Evolutionary conservation across 2,797 vertebrate species (phyloP), one percentile per base, ranked within the genome.

Genomic region (Spea hammondii): DNA sequence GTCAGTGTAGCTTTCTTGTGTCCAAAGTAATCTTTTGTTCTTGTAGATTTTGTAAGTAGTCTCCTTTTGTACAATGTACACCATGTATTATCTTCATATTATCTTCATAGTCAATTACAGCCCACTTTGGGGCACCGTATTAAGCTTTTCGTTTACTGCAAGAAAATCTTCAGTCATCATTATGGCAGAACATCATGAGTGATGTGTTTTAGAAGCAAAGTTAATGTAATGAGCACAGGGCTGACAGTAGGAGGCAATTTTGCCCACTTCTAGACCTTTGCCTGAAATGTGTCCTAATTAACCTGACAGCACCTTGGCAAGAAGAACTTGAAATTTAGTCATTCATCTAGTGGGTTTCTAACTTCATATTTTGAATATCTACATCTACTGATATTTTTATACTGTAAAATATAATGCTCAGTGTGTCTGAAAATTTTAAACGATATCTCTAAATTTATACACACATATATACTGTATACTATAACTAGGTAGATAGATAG

Each of bases 221-320:
- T 7, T 46, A 67, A 72, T 77, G 79, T 77, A 81, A 77, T 81
- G 79, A 81, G 79, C 62, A 68, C 64, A 72, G 79, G 71, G 62
- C 79, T 81, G 69, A 67, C n/a, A 48, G 69, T 68, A 72, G 48
- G 79, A 55, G 76, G 79, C 69, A 77, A 81, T 77, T 81, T 70
- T 72, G 69, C 74, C 74, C 69, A 81, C 79, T 81, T 65, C 47
- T 76, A 76, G 74, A 81, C 79, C 79, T 81, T 67, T 81, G 79
- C 79, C 69, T 81, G 79, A 81, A 65, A 81, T 76, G 74, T 81
- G 79, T 81, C 79, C 79, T 81, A 81, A 76, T 81, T 81, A 81
- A 76, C 79, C 67, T 81, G 79, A 81, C 79, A 81, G 79, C 68
- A 72, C 62, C 72, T 81, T 81, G 79, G 79, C 79, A 77, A 50